Evolutionary conservation across 1,140 invertebrate genomes (phyloP), one percentile per base, ranked within the genome.

Genomic region (Reticulitermes speratus): DNA sequence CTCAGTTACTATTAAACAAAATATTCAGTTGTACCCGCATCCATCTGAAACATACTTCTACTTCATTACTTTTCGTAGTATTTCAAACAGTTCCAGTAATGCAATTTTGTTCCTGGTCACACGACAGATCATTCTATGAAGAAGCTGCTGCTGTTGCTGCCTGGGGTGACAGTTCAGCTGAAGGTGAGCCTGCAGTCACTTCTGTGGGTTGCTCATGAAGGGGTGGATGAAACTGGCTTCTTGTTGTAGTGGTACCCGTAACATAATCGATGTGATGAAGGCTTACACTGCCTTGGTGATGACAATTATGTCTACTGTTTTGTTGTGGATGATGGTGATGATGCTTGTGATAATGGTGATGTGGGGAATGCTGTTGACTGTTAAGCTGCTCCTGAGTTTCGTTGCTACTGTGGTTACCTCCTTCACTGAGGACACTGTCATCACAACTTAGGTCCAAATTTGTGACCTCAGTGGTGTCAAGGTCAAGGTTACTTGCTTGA

Each of bases 41-140:
- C 83, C 83, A 84, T 84, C 83, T 48, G 83, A 84, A 84, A 84
- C 52, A 30, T 84, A 84, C 44, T 45, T 84, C 11, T 84, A n/a
- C 59, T 45, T 84, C 55, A 84, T 45, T 52, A 25, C 16, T 84
- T 45, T 52, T 19, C 16, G 19, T 52, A 84, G 45, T 38, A 45
- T 52, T 84, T 52, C n/a, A 52, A 52, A 52, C 38, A 52, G 83
- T 84, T 52, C 44, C 52, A 52, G 30, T 52, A 30, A 59, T 25
- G n/a, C 19, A 19, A 65, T 14, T 75, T 75, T 75, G 65, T 75
- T 52, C 25, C 30, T 84, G 83, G n/a, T 12, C 55, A 19, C 21
- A n/a, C 19, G 25, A 84, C 83, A 84, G 52, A 25, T 14, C 48
- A n/a, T 52, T 84, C 44, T 84, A 30, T n/a, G 30, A 8, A 52